These are phyloP conservation scores for Spinus olivaceus DNA, from an alignment of 2,797 vertebrate species.

Conservation along the genomic window DNA sequence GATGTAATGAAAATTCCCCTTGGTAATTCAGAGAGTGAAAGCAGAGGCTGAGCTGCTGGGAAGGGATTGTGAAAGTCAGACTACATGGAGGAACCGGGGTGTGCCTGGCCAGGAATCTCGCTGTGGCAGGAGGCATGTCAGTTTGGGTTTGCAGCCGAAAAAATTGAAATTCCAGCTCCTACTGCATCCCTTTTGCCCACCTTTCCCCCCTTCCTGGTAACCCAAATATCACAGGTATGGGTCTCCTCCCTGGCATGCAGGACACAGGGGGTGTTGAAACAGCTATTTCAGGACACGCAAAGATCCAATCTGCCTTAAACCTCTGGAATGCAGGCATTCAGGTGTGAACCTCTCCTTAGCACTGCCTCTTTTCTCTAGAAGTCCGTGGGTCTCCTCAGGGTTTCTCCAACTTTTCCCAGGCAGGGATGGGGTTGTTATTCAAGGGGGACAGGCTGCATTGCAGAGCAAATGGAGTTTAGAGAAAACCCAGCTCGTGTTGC, in stretches of 20 bases:
- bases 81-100: background rate
- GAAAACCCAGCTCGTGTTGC: background rate
- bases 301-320: background rate
- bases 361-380: background rate
- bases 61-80: constrained; percentile 9
- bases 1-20: constrained; percentile 53
- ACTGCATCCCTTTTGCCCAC: background rate
- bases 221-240: background rate
- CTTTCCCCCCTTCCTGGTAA: background rate
- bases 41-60: constrained; percentile 38
- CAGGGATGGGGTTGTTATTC: background rate
- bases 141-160: background rate
- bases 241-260: background rate
- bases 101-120: background rate
- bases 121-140: background rate
- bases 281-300: background rate
- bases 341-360: background rate
- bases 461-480: background rate
- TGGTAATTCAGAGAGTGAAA: constrained; percentile 56
- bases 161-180: background rate
- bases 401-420: background rate
- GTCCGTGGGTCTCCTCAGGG: rapidly evolving
- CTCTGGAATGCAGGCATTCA: background rate
- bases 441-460: background rate
- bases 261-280: background rate